These are phyloP conservation scores for Zeuzera pyrina DNA, from an alignment of 2,888 invertebrate species.

Conservation along the genomic window DNA sequence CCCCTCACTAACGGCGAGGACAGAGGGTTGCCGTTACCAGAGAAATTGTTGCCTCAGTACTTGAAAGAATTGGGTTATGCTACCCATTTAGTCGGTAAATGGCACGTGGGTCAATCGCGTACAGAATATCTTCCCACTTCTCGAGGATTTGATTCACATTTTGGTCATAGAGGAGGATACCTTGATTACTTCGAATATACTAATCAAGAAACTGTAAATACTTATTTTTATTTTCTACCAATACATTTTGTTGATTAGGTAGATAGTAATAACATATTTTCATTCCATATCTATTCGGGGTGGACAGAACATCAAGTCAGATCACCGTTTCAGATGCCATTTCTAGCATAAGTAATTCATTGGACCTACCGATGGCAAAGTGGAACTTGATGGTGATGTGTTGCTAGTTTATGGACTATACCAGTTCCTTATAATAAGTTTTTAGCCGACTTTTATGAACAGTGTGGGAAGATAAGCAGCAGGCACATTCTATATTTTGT, in stretches of 20 bases:
- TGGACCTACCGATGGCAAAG: no score
- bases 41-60: slow-evolving; percentile 74
- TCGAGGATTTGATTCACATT: slow-evolving; percentile 87
- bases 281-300: no score
- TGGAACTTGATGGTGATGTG: no score
- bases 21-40: slow-evolving; percentile 51
- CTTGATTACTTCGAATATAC: slow-evolving; percentile 83
- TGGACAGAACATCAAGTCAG: no score
- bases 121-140: slow-evolving; percentile 76
- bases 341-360: no score
- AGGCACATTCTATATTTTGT: no score
- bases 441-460: no score
- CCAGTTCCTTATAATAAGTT: no score
- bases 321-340: no score
- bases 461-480: no score
- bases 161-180: slow-evolving; percentile 88
- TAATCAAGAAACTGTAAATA: slow-evolving; percentile 40
- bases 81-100: slow-evolving; percentile 87
- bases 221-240: neutral
- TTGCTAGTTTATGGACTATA: no score
- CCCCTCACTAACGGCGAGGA: slow-evolving; percentile 56
- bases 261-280: neutral
- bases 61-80: slow-evolving; percentile 78
- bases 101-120: slow-evolving; percentile 77
- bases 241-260: neutral